These are phyloP conservation scores for Spilogale gracilis DNA, from an alignment of 2,113 vertebrate species.

Conservation along the genomic window DNA sequence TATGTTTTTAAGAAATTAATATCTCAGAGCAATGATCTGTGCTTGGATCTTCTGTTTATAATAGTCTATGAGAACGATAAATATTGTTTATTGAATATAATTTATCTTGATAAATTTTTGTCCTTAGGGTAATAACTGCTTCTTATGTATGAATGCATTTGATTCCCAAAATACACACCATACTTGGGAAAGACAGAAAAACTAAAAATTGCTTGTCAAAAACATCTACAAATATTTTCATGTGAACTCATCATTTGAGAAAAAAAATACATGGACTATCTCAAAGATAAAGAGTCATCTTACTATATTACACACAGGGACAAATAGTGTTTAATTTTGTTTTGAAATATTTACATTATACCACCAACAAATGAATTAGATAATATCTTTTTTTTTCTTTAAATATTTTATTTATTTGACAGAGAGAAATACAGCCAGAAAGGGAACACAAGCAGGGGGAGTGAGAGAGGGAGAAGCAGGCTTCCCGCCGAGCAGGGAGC, in stretches of 20 bases:
- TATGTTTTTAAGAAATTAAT: conserved; percentile 25
- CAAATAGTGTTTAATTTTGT: neutral
- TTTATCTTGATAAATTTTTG: neutral
- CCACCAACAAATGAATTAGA: conserved; percentile 7
- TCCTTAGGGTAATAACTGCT: neutral
- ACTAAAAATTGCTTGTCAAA: neutral
- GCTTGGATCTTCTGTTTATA: neutral
- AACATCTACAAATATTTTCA: conserved; percentile 32
- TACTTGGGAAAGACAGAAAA: neutral
- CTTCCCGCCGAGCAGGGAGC: too few relatives aligned
- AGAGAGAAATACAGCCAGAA: too few relatives aligned
- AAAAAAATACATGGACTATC: neutral
- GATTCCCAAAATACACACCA: neutral
- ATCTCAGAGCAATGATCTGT: neutral
- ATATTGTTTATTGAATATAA: neutral
- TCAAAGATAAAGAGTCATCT: neutral
- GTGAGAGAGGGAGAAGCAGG: too few relatives aligned
- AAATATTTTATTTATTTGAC: too few relatives aligned
- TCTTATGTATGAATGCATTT: neutral
- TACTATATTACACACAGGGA: neutral
- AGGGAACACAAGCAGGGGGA: too few relatives aligned
- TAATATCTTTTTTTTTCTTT: neutral
- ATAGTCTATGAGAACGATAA: neutral
- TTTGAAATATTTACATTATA: conserved; percentile 27
- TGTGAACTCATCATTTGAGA: neutral